Conservation (phyloP, 2,797 vertebrate genomes). For the Eidolon dupreanum region DNA sequence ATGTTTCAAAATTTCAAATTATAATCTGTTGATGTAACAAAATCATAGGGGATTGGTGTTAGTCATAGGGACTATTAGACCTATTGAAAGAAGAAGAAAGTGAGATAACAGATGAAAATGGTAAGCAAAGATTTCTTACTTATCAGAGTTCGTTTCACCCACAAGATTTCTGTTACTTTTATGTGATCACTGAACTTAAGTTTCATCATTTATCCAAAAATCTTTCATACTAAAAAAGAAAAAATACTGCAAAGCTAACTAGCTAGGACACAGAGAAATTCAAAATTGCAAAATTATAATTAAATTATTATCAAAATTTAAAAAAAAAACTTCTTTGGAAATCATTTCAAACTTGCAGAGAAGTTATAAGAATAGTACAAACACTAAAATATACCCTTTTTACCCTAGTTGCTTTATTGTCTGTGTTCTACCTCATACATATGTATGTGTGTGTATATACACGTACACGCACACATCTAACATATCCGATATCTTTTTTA, state of each 20-base stretch:
- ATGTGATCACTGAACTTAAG: not conserved
- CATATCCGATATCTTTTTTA: not conserved
- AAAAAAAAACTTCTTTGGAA: not conserved
- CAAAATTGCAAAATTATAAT: not conserved
- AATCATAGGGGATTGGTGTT: not conserved
- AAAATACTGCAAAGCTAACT: not conserved
- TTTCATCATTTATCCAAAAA: constrained; percentile 28
- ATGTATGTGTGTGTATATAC: no score
- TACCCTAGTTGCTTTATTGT: not conserved
- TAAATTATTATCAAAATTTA: not conserved
- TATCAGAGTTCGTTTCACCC: not conserved
- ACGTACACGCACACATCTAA: not conserved
- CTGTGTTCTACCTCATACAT: not conserved
- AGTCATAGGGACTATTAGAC: not conserved
- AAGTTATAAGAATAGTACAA: not conserved
- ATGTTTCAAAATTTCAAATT: not conserved
- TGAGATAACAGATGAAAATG: not conserved
- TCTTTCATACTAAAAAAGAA: not conserved
- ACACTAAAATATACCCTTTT: not conserved
- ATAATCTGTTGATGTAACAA: not conserved
- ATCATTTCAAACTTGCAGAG: constrained; percentile 27
- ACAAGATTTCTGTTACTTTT: not conserved
- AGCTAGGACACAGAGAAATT: constrained; percentile 16
- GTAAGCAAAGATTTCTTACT: not conserved
- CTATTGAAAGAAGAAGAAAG: not conserved